These are phyloP conservation scores for Octomys mimax DNA, from an alignment of 2,797 vertebrate species.

Conservation along the genomic window DNA sequence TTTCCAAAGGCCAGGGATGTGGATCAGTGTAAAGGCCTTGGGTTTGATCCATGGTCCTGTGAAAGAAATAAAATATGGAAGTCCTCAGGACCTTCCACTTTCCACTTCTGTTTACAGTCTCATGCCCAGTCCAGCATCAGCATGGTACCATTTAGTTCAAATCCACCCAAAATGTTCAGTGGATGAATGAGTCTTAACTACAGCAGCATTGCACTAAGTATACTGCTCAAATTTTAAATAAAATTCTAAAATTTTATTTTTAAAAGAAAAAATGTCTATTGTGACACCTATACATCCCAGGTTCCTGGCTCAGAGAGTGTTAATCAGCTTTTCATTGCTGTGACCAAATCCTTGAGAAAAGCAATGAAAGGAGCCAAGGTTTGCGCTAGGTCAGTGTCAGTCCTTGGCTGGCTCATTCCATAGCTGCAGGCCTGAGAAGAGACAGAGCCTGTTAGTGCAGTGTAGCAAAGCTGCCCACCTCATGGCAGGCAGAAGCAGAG, in stretches of 20 bases:
- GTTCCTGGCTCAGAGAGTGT: background rate
- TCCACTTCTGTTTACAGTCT: background rate
- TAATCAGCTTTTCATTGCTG: background rate
- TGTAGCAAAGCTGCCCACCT: background rate
- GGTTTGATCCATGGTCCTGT: background rate
- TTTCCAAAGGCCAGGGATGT: background rate
- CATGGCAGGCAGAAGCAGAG: background rate
- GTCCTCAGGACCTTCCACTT: too few species aligned
- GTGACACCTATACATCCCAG: background rate
- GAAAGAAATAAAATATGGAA: background rate
- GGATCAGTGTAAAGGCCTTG: background rate
- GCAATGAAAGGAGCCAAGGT: background rate
- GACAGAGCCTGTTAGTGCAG: background rate
- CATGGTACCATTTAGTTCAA: background rate
- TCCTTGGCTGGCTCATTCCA: background rate
- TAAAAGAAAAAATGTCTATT: background rate
- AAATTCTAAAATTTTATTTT: background rate
- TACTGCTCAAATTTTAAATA: background rate
- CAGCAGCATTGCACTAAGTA: background rate
- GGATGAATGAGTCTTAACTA: too few species aligned
- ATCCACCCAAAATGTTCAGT: background rate
- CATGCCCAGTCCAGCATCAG: background rate
- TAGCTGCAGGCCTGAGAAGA: background rate
- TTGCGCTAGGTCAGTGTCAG: background rate
- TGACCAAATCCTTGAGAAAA: background rate